Evolutionary conservation across 2,888 invertebrate species (phyloP), one percentile per base, ranked within the genome.

Genomic region (Agelastica alni): DNA sequence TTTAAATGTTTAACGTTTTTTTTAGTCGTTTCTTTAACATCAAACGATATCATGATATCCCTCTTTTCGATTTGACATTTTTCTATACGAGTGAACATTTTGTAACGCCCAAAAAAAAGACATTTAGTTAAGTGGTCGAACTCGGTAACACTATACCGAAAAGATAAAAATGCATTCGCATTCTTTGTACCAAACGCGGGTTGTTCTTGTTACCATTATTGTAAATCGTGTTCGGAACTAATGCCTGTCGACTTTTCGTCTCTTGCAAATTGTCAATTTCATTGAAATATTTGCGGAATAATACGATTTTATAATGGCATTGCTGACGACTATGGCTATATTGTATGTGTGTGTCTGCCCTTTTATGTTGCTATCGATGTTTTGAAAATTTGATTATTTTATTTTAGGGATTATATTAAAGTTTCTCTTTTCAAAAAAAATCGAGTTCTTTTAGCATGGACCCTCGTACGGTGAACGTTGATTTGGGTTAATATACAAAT

Each of bases 161-260:
- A 59, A 26, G 22, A 22, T 36, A 36, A 46, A 37, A 22, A 31
- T 10, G 13, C 28, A 34, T 45, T 34, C 30, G n/a, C 18, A 36
- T 39, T 39, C 17, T 39, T 46, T 34, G 18, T 36, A 44, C 59
- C 61, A 66, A 68, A 72, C 69, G 70, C 69, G 70, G 71, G 71
- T 67, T 68, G 62, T 59, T 60, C 67, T 58, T 70, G 71, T 71
- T 62, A 47, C 60, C 62, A 68, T 71, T 71, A 64, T 71, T 61
- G 64, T 59, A 66, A 67, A 60, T 62, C 70, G 67, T 72, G 71
- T 72, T 65, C 60, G 70, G 69, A 72, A 71, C 70, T 73, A 73
- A 73, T 72, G 68, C 69, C 72, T 70, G 69, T 71, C 69, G 69
- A 70, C 69, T 70, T 69, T 66, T 64, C 51, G 52, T 44, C 47